A percentile compares a stretch with the other conserved stretches of the same genome.
These are phyloP conservation scores for Emydura subglobosa DNA, from an alignment of 2,113 vertebrate species.

Conservation along the genomic window DNA sequence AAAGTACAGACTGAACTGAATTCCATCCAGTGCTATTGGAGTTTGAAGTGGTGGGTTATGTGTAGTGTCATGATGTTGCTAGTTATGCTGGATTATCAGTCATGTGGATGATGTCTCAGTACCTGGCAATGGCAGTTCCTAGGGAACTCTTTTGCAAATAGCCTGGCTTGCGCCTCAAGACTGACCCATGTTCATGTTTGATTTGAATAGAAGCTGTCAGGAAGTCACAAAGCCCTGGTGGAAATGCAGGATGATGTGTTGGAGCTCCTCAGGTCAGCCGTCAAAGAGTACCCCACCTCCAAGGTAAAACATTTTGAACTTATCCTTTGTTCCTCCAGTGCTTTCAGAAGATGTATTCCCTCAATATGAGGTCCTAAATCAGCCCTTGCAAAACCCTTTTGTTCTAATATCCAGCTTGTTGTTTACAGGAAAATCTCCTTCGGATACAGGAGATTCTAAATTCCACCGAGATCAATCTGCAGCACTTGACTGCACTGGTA, in stretches of 20 bases:
- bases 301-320: conserved; percentile 80
- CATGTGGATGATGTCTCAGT: not conserved
- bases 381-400: not conserved
- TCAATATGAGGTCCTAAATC: not conserved
- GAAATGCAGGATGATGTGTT: conserved; percentile 95
- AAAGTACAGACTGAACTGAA: not conserved
- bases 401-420: not conserved
- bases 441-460: conserved; percentile 93
- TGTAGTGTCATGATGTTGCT: not conserved
- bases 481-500: conserved; percentile 96
- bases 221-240: conserved; percentile 96
- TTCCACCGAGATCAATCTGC: conserved; percentile 92
- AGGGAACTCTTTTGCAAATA: not conserved
- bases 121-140: not conserved
- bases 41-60: not conserved
- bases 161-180: not conserved
- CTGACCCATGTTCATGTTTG: not conserved
- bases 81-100: not conserved
- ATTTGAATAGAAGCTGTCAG: conserved; percentile 91
- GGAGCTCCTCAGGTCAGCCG: conserved; percentile 88
- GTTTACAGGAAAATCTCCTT: conserved; percentile 86
- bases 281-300: conserved; percentile 86
- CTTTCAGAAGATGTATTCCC: not conserved
- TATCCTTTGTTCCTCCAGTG: not conserved
- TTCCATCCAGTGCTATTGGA: not conserved